A percentile compares a stretch with the other conserved stretches of the same genome.
These are phyloP conservation scores for Chaunax sp. DNA, from an alignment of 2,797 vertebrate species.

Conservation along the genomic window DNA sequence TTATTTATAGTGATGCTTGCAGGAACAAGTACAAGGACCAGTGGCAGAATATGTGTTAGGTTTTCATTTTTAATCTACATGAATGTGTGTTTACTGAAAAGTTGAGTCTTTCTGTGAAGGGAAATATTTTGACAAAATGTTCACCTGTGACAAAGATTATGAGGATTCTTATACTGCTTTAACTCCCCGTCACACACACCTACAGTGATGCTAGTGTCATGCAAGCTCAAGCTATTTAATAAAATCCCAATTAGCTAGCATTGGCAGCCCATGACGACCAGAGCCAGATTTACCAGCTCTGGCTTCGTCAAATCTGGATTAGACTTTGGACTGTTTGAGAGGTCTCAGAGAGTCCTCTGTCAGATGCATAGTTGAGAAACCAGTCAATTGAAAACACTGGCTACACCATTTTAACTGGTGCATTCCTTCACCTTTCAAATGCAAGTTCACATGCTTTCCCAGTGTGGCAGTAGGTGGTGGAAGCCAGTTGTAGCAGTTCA, in stretches of 20 bases:
- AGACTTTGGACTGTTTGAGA: constrained; percentile 63
- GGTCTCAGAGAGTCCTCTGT: constrained; percentile 41
- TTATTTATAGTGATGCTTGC: neutral
- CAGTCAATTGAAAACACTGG: constrained; percentile 11
- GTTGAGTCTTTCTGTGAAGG: neutral
- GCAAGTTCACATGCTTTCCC: neutral
- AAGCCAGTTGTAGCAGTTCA: constrained; percentile 8
- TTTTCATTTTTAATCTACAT: too few species aligned
- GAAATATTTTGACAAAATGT: constrained; percentile 4
- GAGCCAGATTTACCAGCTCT: constrained; percentile 60
- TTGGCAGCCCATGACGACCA: constrained; percentile 50
- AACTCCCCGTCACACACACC: constrained; percentile 12
- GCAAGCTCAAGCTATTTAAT: constrained; percentile 67
- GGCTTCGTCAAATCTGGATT: constrained; percentile 70
- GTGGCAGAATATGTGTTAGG: neutral
- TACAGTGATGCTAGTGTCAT: constrained; percentile 46
- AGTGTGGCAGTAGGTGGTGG: neutral
- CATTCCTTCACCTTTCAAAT: neutral
- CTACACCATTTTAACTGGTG: constrained; percentile 10
- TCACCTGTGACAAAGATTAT: constrained; percentile 35
- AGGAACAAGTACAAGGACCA: neutral
- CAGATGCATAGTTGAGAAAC: constrained; percentile 31
- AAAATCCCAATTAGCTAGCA: constrained; percentile 71
- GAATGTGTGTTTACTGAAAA: neutral
- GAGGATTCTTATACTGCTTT: constrained; percentile 15